Evolutionary conservation across 2,113 vertebrate species (phyloP).

Genomic region (Calypte anna): DNA sequence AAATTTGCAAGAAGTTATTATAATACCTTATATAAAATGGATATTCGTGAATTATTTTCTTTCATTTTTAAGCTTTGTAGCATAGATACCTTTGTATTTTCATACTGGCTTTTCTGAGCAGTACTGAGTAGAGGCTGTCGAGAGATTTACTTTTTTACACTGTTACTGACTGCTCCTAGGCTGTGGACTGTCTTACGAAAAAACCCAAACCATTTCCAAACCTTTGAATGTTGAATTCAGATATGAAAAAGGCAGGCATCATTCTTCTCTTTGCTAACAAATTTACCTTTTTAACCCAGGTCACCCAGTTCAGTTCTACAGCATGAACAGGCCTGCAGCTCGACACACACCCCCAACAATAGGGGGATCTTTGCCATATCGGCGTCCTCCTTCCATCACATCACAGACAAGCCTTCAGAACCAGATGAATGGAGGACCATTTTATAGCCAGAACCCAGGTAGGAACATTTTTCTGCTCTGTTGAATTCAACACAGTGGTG

Average conservation of each 20-base stretch:
- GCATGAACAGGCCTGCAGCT: conserved; percentile 93
- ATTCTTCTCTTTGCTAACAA: neutral
- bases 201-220: neutral
- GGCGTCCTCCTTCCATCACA: conserved; percentile 91
- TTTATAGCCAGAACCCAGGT: conserved; percentile 95
- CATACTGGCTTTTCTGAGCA: neutral
- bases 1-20: neutral
- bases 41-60: neutral
- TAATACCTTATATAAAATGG: neutral
- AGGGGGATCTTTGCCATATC: conserved; percentile 94
- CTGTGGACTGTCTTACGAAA: neutral
- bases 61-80: neutral
- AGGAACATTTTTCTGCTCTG: neutral
- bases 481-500: neutral
- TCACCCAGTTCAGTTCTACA: conserved; percentile 94
- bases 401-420: conserved; percentile 90
- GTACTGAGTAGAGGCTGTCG: neutral
- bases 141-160: neutral
- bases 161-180: neutral
- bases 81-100: neutral
- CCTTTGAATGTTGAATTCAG: neutral
- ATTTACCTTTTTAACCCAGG: conserved; percentile 73
- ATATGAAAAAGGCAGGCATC: neutral
- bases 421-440: conserved; percentile 93
- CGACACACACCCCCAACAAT: conserved; percentile 86